Base-by-base conservation (phyloP, 2,888 invertebrate species). In the Mythimna albipuncta region DNA sequence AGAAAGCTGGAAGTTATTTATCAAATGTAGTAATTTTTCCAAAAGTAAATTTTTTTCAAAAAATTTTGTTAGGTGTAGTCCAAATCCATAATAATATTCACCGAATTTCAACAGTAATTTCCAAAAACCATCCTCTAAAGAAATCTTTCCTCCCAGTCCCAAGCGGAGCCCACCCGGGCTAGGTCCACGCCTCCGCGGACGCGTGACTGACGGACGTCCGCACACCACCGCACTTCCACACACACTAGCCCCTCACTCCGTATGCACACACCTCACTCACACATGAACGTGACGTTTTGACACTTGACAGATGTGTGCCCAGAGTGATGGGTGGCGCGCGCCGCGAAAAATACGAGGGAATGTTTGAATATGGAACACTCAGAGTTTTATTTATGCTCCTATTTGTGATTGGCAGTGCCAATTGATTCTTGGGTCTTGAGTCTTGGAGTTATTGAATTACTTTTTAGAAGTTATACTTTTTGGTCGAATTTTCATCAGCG, bases 191-290 rank as follows among this genome's bases (percentile, higher is more conserved):
- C 90, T 88, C 85, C 86, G 88, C 88, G 90, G 92, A 91, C 92
- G 87, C 89, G 91, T 93, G 93, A 93, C 92, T 92, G 94, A 93
- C 94, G 91, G 92, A 90, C 92, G 91, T 88, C 89, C 81, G 85
- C 88, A 89, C 91, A 92, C 91, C 81, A 71, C 59, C 75, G 70
- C 79, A 78, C 44, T 47, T 65, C 72, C 80, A 63, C 81, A 80
- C 81, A 89, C 85, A 72, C 57, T 61, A 69, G 65, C 83, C 75
- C 65, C 52, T 3, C 63, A 47, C 0, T 10, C 54, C 47, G 65
- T 64, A 69, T 77, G 68, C 79, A 64, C 68, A 86, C 79, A 38
- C 61, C 38, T 50, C 47, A 72, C 65, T 57, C 74, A 72, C 84
- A 80, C 72, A 59, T 21, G 66, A 50, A 1, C 13, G 13, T 63